Base-by-base conservation (phyloP, 53 echinoderm and acorn worm species). In the Antedon mediterranea region DNA sequence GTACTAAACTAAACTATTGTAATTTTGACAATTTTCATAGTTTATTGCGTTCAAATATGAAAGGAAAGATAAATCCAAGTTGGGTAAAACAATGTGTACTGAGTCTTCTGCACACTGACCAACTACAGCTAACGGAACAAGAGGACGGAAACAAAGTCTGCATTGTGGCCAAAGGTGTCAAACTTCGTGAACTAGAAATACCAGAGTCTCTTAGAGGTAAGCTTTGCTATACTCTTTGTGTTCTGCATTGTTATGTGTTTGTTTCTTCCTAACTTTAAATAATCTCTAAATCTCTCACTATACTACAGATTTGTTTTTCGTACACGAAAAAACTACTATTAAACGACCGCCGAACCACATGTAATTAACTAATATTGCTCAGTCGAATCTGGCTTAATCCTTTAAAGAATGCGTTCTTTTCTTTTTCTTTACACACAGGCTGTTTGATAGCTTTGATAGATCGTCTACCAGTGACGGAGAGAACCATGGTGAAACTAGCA, bases 381-480 rank as follows among this genome's bases (percentile, higher is more conserved):
- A n/a, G n/a, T n/a, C n/a, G n/a, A n/a, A n/a, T n/a, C n/a, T n/a
- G n/a, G n/a, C n/a, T n/a, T n/a, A n/a, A n/a, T n/a, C n/a, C n/a
- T n/a, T n/a, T n/a, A n/a, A n/a, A n/a, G n/a, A n/a, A n/a, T n/a
- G n/a, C n/a, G n/a, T n/a, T n/a, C n/a, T n/a, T n/a, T n/a, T n/a
- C n/a, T n/a, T n/a, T n/a, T n/a, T n/a, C n/a, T n/a, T n/a, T n/a
- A n/a, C n/a, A n/a, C n/a, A n/a, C n/a, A 94, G 94, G 90, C 31
- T 89, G 91, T 77, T 87, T 97, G 88, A 82, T 98, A 34, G 92
- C 92, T 13, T 92, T 92, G 78, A 91, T 98, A 72, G 98, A 98
- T 83, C 88, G 98, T 32, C 87, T 98, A 0, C 88, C 91, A n/a
- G 87, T 84, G 71, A 84, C 88, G 30, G 92, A 98, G 73, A 41